A percentile compares a stretch with the other conserved stretches of the same genome.
These are phyloP conservation scores for Lagorchestes hirsutus DNA, from an alignment of 2,797 vertebrate species.

Conservation along the genomic window DNA sequence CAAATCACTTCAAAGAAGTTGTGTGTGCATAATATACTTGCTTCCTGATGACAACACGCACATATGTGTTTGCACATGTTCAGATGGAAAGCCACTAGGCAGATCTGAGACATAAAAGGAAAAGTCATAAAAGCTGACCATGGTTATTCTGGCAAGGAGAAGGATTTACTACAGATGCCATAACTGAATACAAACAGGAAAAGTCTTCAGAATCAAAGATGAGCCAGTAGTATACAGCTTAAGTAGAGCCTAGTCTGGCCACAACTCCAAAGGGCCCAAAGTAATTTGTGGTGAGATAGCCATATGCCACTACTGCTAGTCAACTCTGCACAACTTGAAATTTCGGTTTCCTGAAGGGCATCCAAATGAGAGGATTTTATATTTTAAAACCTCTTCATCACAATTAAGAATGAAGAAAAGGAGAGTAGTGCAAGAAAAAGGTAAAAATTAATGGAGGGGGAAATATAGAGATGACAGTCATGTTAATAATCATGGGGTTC, in stretches of 20 bases:
- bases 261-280: conserved; percentile 55
- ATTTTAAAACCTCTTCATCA: conserved; percentile 55
- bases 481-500: not conserved
- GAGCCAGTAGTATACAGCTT: conserved; percentile 63
- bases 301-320: conserved; percentile 65
- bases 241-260: conserved; percentile 52
- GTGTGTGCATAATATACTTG: conserved; percentile 5
- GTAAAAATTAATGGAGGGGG: conserved; percentile 57
- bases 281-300: conserved; percentile 57
- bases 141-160: conserved; percentile 60
- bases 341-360: conserved; percentile 62
- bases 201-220: conserved; percentile 65
- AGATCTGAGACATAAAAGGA: conserved; percentile 65
- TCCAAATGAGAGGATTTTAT: conserved; percentile 63
- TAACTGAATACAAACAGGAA: conserved; percentile 63
- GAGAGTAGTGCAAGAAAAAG: conserved; percentile 46
- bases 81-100: conserved; percentile 40
- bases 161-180: conserved; percentile 67
- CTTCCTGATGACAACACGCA: conserved; percentile 3
- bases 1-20: conserved; percentile 59
- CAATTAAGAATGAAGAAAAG: conserved; percentile 55
- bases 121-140: conserved; percentile 66
- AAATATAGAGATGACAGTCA: conserved; percentile 42
- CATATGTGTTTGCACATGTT: conserved; percentile 17
- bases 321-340: conserved; percentile 68